Evolutionary conservation across 2,797 vertebrate species (phyloP), one percentile per base, ranked within the genome.

Genomic region (Bryconaethiops microstoma): DNA sequence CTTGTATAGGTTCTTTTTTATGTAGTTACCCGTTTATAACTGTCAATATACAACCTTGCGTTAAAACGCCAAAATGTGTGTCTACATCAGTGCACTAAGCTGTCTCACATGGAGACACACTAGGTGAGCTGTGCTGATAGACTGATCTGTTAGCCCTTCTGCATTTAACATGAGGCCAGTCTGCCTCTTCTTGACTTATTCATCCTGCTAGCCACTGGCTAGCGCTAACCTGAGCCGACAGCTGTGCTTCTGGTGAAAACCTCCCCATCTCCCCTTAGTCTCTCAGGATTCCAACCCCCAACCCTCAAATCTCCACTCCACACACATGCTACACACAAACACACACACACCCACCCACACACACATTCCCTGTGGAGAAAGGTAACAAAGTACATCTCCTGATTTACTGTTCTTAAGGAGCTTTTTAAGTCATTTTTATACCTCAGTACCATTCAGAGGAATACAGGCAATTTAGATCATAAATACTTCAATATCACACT

Each of bases 81-180:
- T 42, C 10, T 70, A 21, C 29, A 10, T 67, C 39, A 54, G 48
- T 76, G 23, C 67, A 29, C 40, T 67, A 77, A 59, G 63, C 29
- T 67, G 35, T 39, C 63, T 40, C 63, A 64, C 5, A 29, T 35
- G 29, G 62, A 64, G 14, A 64, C 14, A 7, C 62, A 40, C 93
- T 94, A 93, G 89, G 89, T 86, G 93, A 90, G 94, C 94, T 94
- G 94, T 95, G 91, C 92, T 90, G 91, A 91, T 79, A 90, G 92
- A 94, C 91, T 93, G 92, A 94, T 94, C 94, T 87, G 93, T 96
- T 96, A 95, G 95, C 92, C 92, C 96, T 95, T 95, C 94, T 96
- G 95, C 94, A 97, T 96, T 91, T 95, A 95, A 96, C 95, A 96
- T 94, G 95, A 93, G 94, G 93, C 91, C 88, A 90, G 90, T 88